phyloP scores from a whole-genome alignment of 92 coral and sea anemone species.

The Porites cylindrica region DNA sequence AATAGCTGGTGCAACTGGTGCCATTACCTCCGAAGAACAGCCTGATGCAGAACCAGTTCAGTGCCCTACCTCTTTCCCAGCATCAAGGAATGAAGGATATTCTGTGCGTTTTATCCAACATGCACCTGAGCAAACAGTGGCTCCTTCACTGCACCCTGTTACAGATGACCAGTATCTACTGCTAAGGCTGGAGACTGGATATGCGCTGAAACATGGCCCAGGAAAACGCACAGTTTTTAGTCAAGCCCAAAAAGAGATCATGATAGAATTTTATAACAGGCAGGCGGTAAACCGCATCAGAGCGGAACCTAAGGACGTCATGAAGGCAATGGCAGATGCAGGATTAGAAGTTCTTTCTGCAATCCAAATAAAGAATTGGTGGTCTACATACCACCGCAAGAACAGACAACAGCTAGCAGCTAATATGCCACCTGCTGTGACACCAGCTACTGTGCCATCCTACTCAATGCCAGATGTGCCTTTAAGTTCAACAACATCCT shows the following conservation, averaged over 20 bases:
- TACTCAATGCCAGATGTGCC: too few species aligned
- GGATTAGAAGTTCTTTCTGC: slow-evolving; percentile 20
- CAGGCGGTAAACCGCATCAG: slow-evolving; percentile 25
- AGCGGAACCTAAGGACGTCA: slow-evolving; percentile 35
- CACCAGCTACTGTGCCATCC: background rate
- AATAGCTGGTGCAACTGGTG: slow-evolving; percentile 48
- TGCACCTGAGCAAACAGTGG: slow-evolving; percentile 5
- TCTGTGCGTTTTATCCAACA: slow-evolving; percentile 44
- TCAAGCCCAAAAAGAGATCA: slow-evolving; percentile 30
- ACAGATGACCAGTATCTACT: background rate
- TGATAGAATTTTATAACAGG: slow-evolving; percentile 34
- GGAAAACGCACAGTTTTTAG: slow-evolving; percentile 6
- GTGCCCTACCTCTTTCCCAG: background rate
- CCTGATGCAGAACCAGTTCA: background rate
- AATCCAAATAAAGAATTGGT: slow-evolving; percentile 8
- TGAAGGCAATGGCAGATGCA: slow-evolving; percentile 32
- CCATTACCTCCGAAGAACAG: slow-evolving; percentile 6
- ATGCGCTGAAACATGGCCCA: slow-evolving; percentile 12
- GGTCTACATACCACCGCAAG: slow-evolving; percentile 37
- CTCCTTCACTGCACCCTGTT: background rate
- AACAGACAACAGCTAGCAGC: background rate
- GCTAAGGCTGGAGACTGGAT: slow-evolving; percentile 16
- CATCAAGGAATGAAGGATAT: slow-evolving; percentile 7
- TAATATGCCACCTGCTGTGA: background rate
- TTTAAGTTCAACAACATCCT: background rate